Evolutionary conservation across 2,888 invertebrate species (phyloP), one percentile per base, ranked within the genome.

Genomic region (Sussaba pulchella): DNA sequence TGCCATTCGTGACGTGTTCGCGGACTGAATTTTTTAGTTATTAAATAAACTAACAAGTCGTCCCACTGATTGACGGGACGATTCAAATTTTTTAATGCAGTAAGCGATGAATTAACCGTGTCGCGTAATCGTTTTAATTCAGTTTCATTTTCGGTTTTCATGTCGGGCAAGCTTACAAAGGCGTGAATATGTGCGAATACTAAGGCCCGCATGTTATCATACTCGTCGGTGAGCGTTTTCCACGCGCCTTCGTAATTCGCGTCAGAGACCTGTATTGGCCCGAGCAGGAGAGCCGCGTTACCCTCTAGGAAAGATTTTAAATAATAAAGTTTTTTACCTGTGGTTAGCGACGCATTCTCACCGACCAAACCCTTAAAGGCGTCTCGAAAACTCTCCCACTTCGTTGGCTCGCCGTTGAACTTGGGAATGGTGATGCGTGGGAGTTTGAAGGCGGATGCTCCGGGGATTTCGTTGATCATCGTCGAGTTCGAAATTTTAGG

Each of bases 381-480:
- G 19, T 69, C 69, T 39, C 54, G 43, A 59, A 71, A 71, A 43
- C n/a, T 45, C 10, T 59, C 59, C 59, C 70, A 71, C 17, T 14
- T 24, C 5, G 70, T 71, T 5, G 66, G 43, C n/a, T 67, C 66
- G 39, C 75, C 67, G 47, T 8, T 67, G 59, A 75, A 75, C 45
- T 57, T 64, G 12, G 75, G 67, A 6, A 75, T 75, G 6, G 73
- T 61, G 61, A 72, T 72, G 45, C 72, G 64, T 9, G 73, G 64
- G 19, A 64, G 64, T 12, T 31, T 50, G 39, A 73, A 73, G 41
- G 31, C 6, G 6, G 31, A 31, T 2, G 31, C 31, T 31, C 70
- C 54, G 1, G n/a, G 57, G 14, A 10, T 17, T 21, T 36, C 57
- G 70, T 54, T 19, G 39, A 57, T 69, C 31, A 67, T 39, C 50